Base-by-base conservation (phyloP, 92 coral and sea anemone species). In the Parazoanthus darwini region DNA sequence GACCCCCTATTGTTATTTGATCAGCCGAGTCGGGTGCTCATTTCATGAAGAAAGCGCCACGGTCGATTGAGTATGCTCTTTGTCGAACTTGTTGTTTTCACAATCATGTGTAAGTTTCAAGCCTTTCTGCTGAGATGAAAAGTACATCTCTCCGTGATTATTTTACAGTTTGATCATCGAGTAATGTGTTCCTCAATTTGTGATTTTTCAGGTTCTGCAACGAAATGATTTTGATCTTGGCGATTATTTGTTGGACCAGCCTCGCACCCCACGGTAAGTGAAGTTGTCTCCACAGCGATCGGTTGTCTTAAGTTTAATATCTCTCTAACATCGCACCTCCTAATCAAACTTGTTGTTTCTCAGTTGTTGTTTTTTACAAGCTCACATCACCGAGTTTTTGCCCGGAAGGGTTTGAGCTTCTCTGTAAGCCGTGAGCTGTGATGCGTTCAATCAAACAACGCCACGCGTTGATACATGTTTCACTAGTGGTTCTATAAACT, bases 71-170 rank as follows among this genome's bases (percentile, higher is more conserved):
- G 66, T 84, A 22, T 71, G 79, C 56, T 86, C 91, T 80, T 92
- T 93, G 94, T 92, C 16, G 78, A 2, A 50, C 82, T 89, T 92
- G 95, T 89, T 90, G 80, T 91, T 88, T 95, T 95, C 93, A 86
- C 94, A 93, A 91, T 81, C 90, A 90, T 90, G 98, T 92, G 98
- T 85, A 95, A 85, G 96, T 91, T 89, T 87, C 36, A 86, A 59
- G 59, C 75, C 75, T 75, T 74, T 63, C 85, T 65, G 22, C 48
- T 67, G 11, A 51, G 74, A 56, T 65, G 74, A 77, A 79, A 38
- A 66, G 23, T 50, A 38, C 86, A 50, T 8, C 46, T 23, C 33
- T 29, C 77, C 66, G 51, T 38, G 80, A 66, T 7, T 85, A 46
- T 73, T 67, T 54, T 25, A 39, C 22, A 46, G 26, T 20, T 74